phyloP scores from a whole-genome alignment of 2,888 invertebrate genomes.

The Ophion ventricosus region DNA sequence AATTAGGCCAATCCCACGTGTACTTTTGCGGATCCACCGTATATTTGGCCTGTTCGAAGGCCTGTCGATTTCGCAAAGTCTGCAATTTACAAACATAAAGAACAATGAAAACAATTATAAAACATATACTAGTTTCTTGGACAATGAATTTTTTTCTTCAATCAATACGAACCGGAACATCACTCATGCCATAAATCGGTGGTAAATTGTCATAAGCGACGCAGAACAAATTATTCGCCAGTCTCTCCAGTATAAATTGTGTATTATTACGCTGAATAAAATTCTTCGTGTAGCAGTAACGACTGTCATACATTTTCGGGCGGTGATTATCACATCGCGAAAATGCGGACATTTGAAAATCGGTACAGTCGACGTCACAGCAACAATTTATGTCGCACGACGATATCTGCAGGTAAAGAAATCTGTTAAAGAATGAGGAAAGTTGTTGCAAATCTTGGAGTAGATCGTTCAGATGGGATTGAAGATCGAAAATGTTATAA shows the following conservation, averaged over 20 bases:
- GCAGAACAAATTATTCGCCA: conserved; percentile 85
- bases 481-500: not conserved
- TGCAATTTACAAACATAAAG: not conserved
- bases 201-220: conserved; percentile 86
- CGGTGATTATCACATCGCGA: conserved; percentile 84
- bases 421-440: not conserved
- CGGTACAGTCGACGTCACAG: conserved; percentile 90
- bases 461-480: no score
- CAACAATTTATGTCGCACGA: conserved; percentile 93
- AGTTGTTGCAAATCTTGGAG: not conserved
- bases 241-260: conserved; percentile 79
- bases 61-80: conserved; percentile 43
- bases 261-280: conserved; percentile 85
- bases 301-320: conserved; percentile 78
- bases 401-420: conserved; percentile 70
- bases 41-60: conserved; percentile 36
- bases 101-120: not conserved
- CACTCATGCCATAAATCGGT: conserved; percentile 75
- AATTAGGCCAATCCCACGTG: conserved; percentile 46
- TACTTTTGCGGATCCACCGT: conserved; percentile 29
- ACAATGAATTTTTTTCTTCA: conserved; percentile 6
- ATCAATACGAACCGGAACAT: conserved; percentile 66
- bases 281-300: conserved; percentile 85
- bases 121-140: not conserved
- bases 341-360: conserved; percentile 86